Evolutionary conservation across 2,797 vertebrate genomes (phyloP).

Genomic region (Hypotaenidia okinawae): DNA sequence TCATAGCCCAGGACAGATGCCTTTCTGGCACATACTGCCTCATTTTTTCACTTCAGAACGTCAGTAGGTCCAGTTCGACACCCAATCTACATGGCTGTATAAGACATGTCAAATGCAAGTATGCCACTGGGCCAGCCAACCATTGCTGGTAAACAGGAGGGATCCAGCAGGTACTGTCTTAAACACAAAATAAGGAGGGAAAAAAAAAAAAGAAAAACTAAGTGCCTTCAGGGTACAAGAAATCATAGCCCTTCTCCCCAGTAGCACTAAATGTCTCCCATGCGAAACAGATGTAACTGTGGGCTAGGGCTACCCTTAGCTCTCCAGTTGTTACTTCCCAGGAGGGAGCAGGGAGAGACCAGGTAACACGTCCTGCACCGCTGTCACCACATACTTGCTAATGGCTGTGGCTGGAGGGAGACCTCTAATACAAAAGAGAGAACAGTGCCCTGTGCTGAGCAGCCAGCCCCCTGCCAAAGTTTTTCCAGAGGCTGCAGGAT

Average conservation of each 20-base stretch:
- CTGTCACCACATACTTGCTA: neutral
- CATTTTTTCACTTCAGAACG: slow-evolving; percentile 35
- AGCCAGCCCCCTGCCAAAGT: neutral
- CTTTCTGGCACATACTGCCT: neutral
- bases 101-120: neutral
- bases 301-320: neutral
- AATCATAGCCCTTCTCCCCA: neutral
- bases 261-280: neutral
- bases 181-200: neutral
- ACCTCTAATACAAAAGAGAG: neutral
- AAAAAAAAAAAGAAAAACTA: too few relatives aligned
- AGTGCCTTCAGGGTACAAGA: neutral
- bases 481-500: neutral
- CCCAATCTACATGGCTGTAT: neutral
- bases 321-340: neutral
- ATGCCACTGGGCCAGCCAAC: neutral
- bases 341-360: neutral
- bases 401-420: accelerated
- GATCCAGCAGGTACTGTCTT: neutral
- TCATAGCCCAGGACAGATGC: slow-evolving; percentile 8
- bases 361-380: neutral
- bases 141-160: neutral
- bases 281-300: neutral
- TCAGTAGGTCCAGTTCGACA: neutral
- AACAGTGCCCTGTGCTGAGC: neutral